A percentile compares a stretch with the other conserved stretches of the same genome.
These are phyloP conservation scores for Epinotia nisella DNA, from an alignment of 2,888 invertebrate species.

Conservation along the genomic window DNA sequence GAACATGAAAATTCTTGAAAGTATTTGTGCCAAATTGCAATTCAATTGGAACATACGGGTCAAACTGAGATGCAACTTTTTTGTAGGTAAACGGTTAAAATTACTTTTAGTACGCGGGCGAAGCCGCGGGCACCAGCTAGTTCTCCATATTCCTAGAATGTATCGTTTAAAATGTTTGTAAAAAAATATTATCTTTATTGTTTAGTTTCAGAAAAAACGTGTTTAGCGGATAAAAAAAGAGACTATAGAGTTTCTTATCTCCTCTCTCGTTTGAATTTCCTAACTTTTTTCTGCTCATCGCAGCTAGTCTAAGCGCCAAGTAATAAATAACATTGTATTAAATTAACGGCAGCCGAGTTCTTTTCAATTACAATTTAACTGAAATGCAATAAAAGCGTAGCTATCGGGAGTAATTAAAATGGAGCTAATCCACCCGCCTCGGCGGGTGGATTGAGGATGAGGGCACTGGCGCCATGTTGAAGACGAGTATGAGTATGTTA, in stretches of 20 bases:
- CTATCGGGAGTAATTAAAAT: slow-evolving; percentile 35
- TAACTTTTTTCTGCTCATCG: neutral
- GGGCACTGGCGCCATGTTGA: neutral
- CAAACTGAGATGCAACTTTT: no score
- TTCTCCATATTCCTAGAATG: no score
- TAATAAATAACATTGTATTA: slow-evolving; percentile 28
- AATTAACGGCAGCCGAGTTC: slow-evolving; percentile 29
- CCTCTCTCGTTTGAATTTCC: neutral
- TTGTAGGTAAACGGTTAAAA: no score
- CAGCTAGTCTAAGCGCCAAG: neutral
- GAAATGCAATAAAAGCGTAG: slow-evolving; percentile 33
- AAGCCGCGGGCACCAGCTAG: no score
- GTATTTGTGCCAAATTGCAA: no score
- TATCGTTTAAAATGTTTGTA: no score
- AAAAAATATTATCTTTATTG: no score
- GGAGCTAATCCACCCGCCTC: slow-evolving; percentile 14
- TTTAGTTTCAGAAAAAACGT: neutral
- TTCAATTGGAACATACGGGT: no score
- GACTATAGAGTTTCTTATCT: neutral
- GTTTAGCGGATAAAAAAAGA: neutral
- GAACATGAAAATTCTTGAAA: no score
- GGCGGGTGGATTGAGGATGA: slow-evolving; percentile 3
- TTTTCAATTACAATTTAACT: slow-evolving; percentile 38
- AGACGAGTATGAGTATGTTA: neutral
- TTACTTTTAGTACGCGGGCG: no score